Evolutionary conservation across 2,888 invertebrate genomes (phyloP), one percentile per base, ranked within the genome.

Genomic region (Malthinus seriepunctatus): DNA sequence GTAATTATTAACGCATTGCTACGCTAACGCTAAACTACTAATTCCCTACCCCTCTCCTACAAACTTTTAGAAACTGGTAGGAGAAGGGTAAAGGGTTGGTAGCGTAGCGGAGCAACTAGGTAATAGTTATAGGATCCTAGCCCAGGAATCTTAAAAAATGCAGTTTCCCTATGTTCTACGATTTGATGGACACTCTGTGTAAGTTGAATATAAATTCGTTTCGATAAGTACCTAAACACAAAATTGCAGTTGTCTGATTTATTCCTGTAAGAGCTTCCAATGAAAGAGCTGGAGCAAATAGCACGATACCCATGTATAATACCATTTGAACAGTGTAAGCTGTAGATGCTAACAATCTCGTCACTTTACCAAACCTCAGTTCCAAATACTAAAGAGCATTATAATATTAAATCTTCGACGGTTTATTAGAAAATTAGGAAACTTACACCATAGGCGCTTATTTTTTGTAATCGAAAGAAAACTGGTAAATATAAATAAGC

Each of bases 271-370:
- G 88, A 1, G 95, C 86, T 75, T 91, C 90, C 11, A 97, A 77
- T 0, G 96, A 95, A 64, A 97, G 82, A 0, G 96, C 90, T 2
- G 97, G 97, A 0, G 96, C 95, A 76, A 93, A 97, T 6, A 97
- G 78, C 9, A 95, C 96, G 67, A 97, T 90, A 1, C 95, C 91
- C 81, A 91, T 23, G 23, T 23, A 23, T 5, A 23, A 23, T 23
- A 23, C 23, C 23, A 23, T 23, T 23, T 92, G 69, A 93, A 93
- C n/a, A 93, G 80, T 65, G 94, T 85, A 88, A 95, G 91, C 81
- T 97, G 96, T 34, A 93, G 95, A 93, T 0, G 93, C 94, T 23
- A 87, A 78, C 63, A 90, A 78, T 68, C 95, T 82, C 31, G 93
- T 85, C 6, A 80, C 79, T 61, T 86, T 84, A 1, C 93, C 92